phyloP scores from a whole-genome alignment of 2,797 vertebrate species.

The Sitta carolinensis region DNA sequence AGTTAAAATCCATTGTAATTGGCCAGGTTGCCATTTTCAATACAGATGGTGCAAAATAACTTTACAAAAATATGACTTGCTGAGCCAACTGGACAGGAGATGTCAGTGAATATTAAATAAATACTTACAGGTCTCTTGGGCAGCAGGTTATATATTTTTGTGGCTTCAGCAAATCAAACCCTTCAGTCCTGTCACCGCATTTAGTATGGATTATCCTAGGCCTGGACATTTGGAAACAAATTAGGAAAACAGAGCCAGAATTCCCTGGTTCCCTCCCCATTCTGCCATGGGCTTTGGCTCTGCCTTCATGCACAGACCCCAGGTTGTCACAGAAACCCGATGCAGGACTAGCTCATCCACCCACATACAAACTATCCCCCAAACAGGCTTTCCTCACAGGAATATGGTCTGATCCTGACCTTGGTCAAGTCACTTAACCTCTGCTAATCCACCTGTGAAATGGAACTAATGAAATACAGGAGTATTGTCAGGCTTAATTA shows the following conservation, averaged over 20 bases:
- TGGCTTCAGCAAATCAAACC: constrained; percentile 63
- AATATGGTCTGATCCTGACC: constrained; percentile 42
- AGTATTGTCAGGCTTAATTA: constrained; percentile 66
- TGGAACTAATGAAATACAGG: constrained; percentile 65
- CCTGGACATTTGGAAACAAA: constrained; percentile 58
- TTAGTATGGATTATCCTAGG: constrained; percentile 58
- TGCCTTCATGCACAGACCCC: background rate
- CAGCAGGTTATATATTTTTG: constrained; percentile 35
- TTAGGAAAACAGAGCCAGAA: constrained; percentile 55
- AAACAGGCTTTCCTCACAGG: background rate
- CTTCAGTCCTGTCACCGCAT: constrained; percentile 61
- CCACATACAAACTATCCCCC: background rate
- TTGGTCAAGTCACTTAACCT: constrained; percentile 68
- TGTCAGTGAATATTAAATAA: constrained; percentile 61
- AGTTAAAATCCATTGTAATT: constrained; percentile 42
- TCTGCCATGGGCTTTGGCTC: constrained; percentile 48
- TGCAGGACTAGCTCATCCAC: constrained; percentile 1
- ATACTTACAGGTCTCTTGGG: constrained; percentile 46
- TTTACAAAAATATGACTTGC: constrained; percentile 11
- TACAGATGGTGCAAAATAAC: constrained; percentile 50
- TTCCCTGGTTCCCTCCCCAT: background rate
- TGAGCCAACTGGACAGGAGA: constrained; percentile 52
- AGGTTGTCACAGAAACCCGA: background rate
- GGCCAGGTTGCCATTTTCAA: constrained; percentile 50
- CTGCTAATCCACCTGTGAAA: constrained; percentile 62